Evolutionary conservation across 2,113 vertebrate genomes (phyloP).

Genomic region (Nothobranchius kuhntae): DNA sequence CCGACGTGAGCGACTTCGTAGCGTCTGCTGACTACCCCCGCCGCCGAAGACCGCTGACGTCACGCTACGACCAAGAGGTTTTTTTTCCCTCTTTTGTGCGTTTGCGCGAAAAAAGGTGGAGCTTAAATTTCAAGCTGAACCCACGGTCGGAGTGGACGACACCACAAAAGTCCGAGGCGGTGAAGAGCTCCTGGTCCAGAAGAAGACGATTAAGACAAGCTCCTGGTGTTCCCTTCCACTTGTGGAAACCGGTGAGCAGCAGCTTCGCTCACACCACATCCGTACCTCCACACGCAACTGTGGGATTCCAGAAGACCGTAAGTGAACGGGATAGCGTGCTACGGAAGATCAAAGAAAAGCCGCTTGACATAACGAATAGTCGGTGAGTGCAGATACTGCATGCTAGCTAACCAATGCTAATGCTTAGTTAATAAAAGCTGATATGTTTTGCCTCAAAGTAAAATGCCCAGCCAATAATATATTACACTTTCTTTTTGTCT

Average conservation of each 20-base stretch:
- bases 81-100: neutral
- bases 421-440: no score
- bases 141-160: slow-evolving; percentile 13
- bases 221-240: slow-evolving; percentile 18
- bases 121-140: slow-evolving; percentile 22
- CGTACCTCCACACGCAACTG: neutral
- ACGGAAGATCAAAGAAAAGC: slow-evolving; percentile 50
- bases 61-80: neutral
- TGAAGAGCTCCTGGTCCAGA: slow-evolving; percentile 9
- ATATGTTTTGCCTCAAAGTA: no score
- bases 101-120: slow-evolving; percentile 66
- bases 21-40: slow-evolving; percentile 29
- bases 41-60: slow-evolving; percentile 36
- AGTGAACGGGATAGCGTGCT: neutral
- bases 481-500: no score
- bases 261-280: neutral
- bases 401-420: slow-evolving; percentile 12
- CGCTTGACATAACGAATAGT: slow-evolving; percentile 5
- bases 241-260: slow-evolving; percentile 4
- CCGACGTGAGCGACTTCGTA: neutral
- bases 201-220: slow-evolving; percentile 1
- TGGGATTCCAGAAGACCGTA: no score
- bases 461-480: no score
- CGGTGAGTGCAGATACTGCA: slow-evolving; percentile 68
- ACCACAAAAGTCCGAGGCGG: slow-evolving; percentile 28